phyloP scores from a whole-genome alignment of 1,140 invertebrate species.

The Heliconius congener region DNA sequence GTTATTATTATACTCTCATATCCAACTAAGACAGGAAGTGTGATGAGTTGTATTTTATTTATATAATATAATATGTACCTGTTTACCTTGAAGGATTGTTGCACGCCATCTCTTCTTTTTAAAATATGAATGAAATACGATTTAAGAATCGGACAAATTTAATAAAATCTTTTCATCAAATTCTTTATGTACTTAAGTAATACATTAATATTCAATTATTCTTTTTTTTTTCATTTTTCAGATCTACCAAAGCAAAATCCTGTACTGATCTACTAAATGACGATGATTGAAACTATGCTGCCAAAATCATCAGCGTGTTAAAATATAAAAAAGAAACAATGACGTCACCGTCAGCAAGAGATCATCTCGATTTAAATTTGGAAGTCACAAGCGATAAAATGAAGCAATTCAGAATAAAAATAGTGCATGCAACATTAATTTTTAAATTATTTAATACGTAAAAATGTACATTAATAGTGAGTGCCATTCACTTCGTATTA shows the following conservation, averaged over 20 bases:
- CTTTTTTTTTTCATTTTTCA: conserved; percentile 54
- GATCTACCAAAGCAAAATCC: conserved; percentile 83
- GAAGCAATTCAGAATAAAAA: background rate
- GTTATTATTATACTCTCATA: too few relatives aligned
- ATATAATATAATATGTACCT: too few relatives aligned
- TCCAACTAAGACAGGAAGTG: too few relatives aligned
- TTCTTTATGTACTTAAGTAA: too few relatives aligned
- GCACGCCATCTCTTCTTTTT: too few relatives aligned
- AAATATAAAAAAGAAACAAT: background rate
- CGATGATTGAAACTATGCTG: conserved; percentile 61
- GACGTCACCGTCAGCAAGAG: background rate
- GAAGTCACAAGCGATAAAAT: background rate
- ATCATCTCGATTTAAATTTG: background rate
- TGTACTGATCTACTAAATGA: conserved; percentile 82
- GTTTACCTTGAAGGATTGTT: too few relatives aligned
- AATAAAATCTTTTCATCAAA: background rate
- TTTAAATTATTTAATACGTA: background rate
- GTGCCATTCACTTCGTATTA: conserved; percentile 26
- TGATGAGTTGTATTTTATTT: too few relatives aligned
- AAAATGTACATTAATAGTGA: conserved; percentile 15
- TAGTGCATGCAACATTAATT: background rate
- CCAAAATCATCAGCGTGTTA: background rate
- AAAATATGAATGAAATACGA: too few relatives aligned
- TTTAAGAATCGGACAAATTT: too few relatives aligned
- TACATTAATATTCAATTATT: too few relatives aligned